A percentile compares a stretch with the other conserved stretches of the same genome.
Evolutionary conservation across 2,888 invertebrate species (phyloP).

Genomic region (Harpalus rufipes): DNA sequence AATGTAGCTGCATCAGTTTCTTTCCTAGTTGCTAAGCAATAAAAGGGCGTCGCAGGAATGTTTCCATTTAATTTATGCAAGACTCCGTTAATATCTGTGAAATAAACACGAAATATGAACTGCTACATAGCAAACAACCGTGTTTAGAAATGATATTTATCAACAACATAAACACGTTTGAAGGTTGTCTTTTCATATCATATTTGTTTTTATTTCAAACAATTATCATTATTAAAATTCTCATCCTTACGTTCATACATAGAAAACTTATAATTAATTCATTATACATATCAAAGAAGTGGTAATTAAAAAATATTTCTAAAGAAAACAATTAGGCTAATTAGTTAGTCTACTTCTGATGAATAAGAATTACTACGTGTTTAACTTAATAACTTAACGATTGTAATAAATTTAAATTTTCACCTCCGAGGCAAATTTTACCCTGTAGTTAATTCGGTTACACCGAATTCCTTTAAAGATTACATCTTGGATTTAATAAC

Average conservation of each 20-base stretch:
- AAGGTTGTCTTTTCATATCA: background rate
- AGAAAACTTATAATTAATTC: slow-evolving; percentile 47
- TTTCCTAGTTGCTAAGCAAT: slow-evolving; percentile 29
- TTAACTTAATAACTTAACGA: slow-evolving; percentile 21
- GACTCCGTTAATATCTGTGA: background rate
- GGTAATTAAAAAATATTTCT: slow-evolving; percentile 39
- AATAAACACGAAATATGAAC: slow-evolving; percentile 21
- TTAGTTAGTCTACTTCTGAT: slow-evolving; percentile 27
- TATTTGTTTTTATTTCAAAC: slow-evolving; percentile 26
- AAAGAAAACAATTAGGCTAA: slow-evolving; percentile 38
- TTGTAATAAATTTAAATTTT: slow-evolving; percentile 12
- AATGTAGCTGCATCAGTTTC: slow-evolving; percentile 27
- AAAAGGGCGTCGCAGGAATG: slow-evolving; percentile 41
- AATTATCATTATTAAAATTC: slow-evolving; percentile 43
- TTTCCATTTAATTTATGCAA: slow-evolving; percentile 40
- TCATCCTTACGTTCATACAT: slow-evolving; percentile 14
- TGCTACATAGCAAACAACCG: slow-evolving; percentile 2
- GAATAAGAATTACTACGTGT: slow-evolving; percentile 41
- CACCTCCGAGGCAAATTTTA: background rate
- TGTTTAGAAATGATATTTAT: slow-evolving; percentile 28
- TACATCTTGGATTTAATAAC: background rate
- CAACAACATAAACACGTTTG: background rate
- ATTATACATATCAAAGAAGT: slow-evolving; percentile 46
- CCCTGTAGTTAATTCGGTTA: background rate
- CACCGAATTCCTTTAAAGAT: background rate